These are phyloP conservation scores for Geococcyx californianus DNA, from an alignment of 2,113 vertebrate species.

Conservation along the genomic window DNA sequence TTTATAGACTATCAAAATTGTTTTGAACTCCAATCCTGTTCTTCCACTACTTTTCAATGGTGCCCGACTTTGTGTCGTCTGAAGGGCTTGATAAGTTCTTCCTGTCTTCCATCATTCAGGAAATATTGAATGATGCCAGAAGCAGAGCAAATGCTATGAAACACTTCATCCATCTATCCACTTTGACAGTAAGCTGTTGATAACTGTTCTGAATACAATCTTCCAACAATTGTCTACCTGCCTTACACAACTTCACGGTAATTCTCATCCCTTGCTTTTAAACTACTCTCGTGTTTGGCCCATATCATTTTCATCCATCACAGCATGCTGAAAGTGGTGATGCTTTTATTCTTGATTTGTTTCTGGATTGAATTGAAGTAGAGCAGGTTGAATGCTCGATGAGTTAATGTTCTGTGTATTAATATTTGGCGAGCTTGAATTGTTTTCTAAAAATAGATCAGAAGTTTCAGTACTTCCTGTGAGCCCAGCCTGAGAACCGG, in stretches of 20 bases:
- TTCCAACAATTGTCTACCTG: neutral
- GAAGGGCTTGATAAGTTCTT: neutral
- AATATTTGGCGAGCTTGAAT: neutral
- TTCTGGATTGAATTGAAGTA: neutral
- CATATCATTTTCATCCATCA: constrained; percentile 19
- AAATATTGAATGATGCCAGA: neutral
- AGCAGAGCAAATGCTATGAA: constrained; percentile 2
- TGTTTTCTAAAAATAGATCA: neutral
- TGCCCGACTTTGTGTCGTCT: constrained; percentile 1
- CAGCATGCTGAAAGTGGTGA: neutral
- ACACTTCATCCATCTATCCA: neutral
- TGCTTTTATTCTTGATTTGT: constrained; percentile 26
- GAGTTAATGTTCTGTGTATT: neutral
- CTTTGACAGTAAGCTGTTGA: constrained; percentile 16
- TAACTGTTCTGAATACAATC: constrained; percentile 17
- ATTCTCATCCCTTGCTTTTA: neutral
- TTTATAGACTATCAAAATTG: neutral
- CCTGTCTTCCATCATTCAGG: neutral
- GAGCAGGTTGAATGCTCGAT: neutral
- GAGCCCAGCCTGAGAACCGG: neutral
- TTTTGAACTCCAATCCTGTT: neutral
- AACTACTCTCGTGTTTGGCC: neutral
- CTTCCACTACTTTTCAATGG: neutral
- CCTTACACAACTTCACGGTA: neutral
- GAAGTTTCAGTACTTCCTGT: neutral